phyloP scores from a whole-genome alignment of 2,113 vertebrate species.

The Grus americana region DNA sequence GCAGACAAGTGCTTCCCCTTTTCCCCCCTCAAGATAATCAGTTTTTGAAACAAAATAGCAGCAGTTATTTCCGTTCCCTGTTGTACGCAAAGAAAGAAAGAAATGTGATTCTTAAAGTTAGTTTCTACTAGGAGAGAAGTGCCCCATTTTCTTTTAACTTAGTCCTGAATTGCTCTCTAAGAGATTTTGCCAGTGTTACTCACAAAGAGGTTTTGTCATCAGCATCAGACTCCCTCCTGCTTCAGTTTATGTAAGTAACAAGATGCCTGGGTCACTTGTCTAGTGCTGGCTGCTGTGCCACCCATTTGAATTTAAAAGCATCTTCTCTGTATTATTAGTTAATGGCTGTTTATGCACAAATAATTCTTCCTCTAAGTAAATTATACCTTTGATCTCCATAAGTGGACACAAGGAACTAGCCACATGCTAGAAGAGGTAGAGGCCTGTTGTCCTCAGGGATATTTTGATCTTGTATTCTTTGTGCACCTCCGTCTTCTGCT shows the following conservation, averaged over 20 bases:
- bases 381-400: slow-evolving; percentile 24
- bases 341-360: slow-evolving; percentile 24
- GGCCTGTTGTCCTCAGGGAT: neutral
- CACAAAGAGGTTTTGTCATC: slow-evolving; percentile 34
- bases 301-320: slow-evolving; percentile 51
- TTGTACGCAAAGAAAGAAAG: neutral
- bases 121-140: neutral
- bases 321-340: slow-evolving; percentile 40
- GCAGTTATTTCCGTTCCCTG: neutral
- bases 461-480: neutral
- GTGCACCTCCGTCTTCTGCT: neutral
- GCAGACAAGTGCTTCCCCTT: neutral
- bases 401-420: neutral
- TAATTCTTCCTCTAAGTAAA: slow-evolving; percentile 50
- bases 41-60: neutral
- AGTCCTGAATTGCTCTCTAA: neutral
- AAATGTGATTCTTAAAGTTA: neutral
- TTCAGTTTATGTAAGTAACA: slow-evolving; percentile 28
- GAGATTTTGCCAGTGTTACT: neutral
- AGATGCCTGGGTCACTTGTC: slow-evolving; percentile 11
- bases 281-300: neutral
- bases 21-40: neutral
- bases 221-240: neutral
- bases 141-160: neutral
- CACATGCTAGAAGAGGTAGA: neutral